Conservation (phyloP, 1,140 invertebrate genomes). For the Macrocentrus cingulum region DNA sequence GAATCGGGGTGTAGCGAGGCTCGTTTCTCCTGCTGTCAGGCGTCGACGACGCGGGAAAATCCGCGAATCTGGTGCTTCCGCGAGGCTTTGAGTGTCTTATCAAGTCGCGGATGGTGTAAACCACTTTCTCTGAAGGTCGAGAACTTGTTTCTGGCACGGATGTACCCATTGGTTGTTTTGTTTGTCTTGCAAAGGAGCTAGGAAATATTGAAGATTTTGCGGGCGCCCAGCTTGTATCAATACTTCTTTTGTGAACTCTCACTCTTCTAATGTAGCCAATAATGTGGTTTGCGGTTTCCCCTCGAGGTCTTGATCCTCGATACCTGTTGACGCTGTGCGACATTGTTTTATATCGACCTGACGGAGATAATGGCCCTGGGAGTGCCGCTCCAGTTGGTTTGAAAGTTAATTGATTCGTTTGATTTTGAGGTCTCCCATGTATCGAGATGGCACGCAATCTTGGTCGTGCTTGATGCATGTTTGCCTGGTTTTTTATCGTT, state of each 20-base stretch:
- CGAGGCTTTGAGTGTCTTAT: constrained; percentile 36
- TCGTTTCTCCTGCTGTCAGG: constrained; percentile 20
- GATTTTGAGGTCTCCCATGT: constrained; percentile 1
- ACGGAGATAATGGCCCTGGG: neutral
- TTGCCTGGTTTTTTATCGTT: constrained; percentile 42
- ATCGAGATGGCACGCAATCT: constrained; percentile 4
- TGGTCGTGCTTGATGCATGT: constrained; percentile 17
- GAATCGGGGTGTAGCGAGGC: neutral
- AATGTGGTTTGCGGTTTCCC: neutral
- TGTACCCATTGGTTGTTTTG: neutral
- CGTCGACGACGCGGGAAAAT: constrained; percentile 32
- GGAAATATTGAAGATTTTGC: neutral
- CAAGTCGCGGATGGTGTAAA: constrained; percentile 38
- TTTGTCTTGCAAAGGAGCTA: neutral
- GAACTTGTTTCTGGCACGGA: neutral
- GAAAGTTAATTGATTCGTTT: neutral
- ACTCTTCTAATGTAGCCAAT: constrained; percentile 28
- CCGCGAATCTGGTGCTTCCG: constrained; percentile 34
- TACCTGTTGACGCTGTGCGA: constrained; percentile 24
- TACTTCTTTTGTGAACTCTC: constrained; percentile 32
- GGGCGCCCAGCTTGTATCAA: constrained; percentile 12
- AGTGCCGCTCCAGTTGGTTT: neutral
- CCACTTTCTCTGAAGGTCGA: constrained; percentile 24
- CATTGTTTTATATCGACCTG: neutral
- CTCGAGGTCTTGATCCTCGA: constrained; percentile 17